Base-by-base conservation (phyloP, 2,113 vertebrate genomes). In the Anthoscopus minutus region DNA sequence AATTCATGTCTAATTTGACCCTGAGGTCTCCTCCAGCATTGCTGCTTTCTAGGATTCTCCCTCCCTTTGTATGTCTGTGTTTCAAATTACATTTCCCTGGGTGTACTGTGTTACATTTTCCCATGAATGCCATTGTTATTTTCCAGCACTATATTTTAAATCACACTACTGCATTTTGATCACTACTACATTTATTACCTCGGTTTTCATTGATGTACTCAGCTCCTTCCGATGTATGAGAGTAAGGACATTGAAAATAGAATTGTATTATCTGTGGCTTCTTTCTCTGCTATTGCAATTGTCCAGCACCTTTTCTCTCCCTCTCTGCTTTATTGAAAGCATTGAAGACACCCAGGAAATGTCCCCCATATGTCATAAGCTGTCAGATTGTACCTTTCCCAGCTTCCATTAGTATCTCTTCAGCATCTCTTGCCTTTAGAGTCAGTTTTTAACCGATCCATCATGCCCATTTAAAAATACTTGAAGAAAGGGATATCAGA, bases 1-100 rank as follows among this genome's bases (percentile, higher is more conserved):
- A 96, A 96, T 90, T 97, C 95, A 90, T 95, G 94, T 94, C 94
- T 93, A 83, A 89, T 88, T 74, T 96, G 94, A 97, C 93, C 94
- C 80, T 71, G 88, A 96, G 95, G 87, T 96, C 95, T 88, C 72
- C 60, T 94, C 80, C 76, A 84, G 88, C 76, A 47, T 45, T 86
- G 92, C 64, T 90, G 85, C 90, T 97, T 96, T 97, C 90, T 94
- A 97, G 96, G 94, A 96, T 96, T 97, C 92, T 96, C 93, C 64
- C 60, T 96, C 79, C 62, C 80, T 90, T 95, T 94, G 89, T 84
- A 90, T 78, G 65, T 93, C 71, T 90, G 82, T 96, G 96, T 96
- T 96, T 96, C 95, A 88, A 95, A 95, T 97, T 95, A 96, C 67
- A 0, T 86, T 96, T 96, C 92, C 82, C 72, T 81, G 85, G 44